A percentile compares a stretch with the other conserved stretches of the same genome.
phyloP scores from a whole-genome alignment of 2,797 vertebrate species.

The Helostoma temminkii region DNA sequence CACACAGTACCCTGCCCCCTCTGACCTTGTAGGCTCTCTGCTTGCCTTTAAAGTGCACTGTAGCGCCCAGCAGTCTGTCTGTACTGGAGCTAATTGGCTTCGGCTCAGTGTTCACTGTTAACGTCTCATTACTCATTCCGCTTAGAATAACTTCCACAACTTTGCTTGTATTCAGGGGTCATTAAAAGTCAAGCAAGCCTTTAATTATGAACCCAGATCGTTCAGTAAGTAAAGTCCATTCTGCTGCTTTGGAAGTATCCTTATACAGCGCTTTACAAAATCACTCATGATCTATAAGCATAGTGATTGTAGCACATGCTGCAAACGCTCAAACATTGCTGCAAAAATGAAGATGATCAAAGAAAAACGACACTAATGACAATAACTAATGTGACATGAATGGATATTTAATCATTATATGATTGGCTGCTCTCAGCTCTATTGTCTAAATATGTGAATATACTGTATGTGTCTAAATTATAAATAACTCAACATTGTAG shows the following conservation, averaged over 20 bases:
- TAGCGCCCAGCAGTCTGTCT: conserved; percentile 79
- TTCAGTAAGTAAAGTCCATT: conserved; percentile 73
- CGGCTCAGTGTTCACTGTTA: conserved; percentile 72
- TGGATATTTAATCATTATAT: not conserved
- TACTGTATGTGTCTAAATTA: not conserved
- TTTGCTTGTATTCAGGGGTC: conserved; percentile 79
- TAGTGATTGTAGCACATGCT: not conserved
- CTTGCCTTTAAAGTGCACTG: conserved; percentile 54
- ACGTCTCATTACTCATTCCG: conserved; percentile 79
- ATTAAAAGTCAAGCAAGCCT: conserved; percentile 79
- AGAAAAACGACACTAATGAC: not conserved
- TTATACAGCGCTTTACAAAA: conserved; percentile 7
- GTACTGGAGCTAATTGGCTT: conserved; percentile 75
- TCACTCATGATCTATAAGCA: not conserved
- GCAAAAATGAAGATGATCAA: not conserved
- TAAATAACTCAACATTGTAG: not conserved
- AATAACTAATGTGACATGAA: not conserved
- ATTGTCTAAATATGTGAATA: not conserved
- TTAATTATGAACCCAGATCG: conserved; percentile 77
- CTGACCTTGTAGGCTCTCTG: conserved; percentile 69
- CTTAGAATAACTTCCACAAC: conserved; percentile 78
- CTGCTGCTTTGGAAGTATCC: conserved; percentile 31
- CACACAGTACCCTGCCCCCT: conserved; percentile 17
- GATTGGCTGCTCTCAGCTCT: not conserved
- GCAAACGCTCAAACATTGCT: not conserved